Base-by-base conservation (phyloP, 2,113 vertebrate genomes). In the Corynorhinus townsendii region DNA sequence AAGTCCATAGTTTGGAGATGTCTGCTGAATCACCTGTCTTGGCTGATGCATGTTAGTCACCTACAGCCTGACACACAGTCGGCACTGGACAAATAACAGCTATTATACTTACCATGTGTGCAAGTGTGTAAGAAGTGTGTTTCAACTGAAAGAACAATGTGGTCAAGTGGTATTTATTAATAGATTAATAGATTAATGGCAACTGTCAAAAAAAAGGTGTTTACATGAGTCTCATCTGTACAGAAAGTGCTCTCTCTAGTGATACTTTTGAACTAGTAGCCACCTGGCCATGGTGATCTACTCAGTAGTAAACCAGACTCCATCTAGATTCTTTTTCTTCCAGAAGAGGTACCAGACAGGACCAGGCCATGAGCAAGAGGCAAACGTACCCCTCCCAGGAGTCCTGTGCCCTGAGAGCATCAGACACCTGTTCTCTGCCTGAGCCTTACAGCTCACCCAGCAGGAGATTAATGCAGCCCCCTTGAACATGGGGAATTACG, bases 401-500 rank as follows among this genome's bases (percentile, higher is more conserved):
- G 14, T 2, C 24, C 33, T 64, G 0, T 10, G 24, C n/a, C 24
- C 81, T 76, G 24, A 89, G 40, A 91, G 54, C 28, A 30, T 14
- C 20, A 52, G 30, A 45, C 10, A 14, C 15, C 28, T 54, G 26
- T 68, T 24, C 8, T 1, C 24, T 26, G 33, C 54, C 47, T 33
- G 33, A 35, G 11, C 3, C 68, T 69, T 47, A 22, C 20, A 72
- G 30, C 10, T 26, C 45, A 45, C 35, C 62, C 40, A 43, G 5
- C 8, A 66, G 75, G 66, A 81, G 56, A 54, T 11, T 11, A 40
- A 49, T 72, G 24, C 7, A 43, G 11, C 5, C 28, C 49, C 68
- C 40, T 15, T 19, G 52, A 24, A 71, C 22, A 2, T 1, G 1
- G 8, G 4, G 64, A 68, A 76, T 26, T 52, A 7, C 0, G 1